Evolutionary conservation across 2,797 vertebrate genomes (phyloP).

Genomic region (Channa striata): DNA sequence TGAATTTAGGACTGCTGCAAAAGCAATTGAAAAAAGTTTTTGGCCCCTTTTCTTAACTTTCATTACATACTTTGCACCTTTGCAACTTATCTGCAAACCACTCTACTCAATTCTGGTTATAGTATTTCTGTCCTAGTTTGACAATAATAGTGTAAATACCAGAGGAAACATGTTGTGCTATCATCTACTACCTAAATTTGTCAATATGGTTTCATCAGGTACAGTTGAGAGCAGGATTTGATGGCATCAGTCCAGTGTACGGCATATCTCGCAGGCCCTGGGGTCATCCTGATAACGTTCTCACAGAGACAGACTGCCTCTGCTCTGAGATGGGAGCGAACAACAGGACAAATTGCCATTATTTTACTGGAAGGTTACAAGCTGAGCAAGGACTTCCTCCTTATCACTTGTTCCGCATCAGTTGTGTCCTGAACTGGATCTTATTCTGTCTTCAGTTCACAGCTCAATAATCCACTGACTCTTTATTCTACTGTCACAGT

Average conservation of each 20-base stretch:
- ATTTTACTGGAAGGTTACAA: neutral
- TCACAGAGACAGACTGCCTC: constrained; percentile 3
- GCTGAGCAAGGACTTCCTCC: neutral
- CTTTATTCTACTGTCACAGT: too few relatives aligned
- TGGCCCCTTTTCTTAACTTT: too few relatives aligned
- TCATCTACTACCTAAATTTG: too few relatives aligned
- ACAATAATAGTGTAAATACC: too few relatives aligned
- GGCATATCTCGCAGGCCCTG: constrained; percentile 27
- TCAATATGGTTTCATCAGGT: neutral
- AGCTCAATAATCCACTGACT: too few relatives aligned
- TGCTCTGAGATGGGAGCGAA: neutral
- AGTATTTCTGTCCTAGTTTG: too few relatives aligned
- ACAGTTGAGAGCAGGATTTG: neutral
- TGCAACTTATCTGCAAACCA: too few relatives aligned
- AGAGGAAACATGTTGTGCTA: too few relatives aligned
- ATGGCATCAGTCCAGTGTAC: neutral
- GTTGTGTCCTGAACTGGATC: neutral
- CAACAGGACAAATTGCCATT: constrained; percentile 11
- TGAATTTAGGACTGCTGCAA: too few relatives aligned
- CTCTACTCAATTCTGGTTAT: too few relatives aligned
- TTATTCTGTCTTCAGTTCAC: neutral
- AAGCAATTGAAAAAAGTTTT: too few relatives aligned
- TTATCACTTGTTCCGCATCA: neutral
- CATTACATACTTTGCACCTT: too few relatives aligned
- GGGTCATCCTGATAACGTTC: constrained; percentile 30